These are phyloP conservation scores for Botia kubotai DNA, from an alignment of 2,797 vertebrate species.

Conservation along the genomic window DNA sequence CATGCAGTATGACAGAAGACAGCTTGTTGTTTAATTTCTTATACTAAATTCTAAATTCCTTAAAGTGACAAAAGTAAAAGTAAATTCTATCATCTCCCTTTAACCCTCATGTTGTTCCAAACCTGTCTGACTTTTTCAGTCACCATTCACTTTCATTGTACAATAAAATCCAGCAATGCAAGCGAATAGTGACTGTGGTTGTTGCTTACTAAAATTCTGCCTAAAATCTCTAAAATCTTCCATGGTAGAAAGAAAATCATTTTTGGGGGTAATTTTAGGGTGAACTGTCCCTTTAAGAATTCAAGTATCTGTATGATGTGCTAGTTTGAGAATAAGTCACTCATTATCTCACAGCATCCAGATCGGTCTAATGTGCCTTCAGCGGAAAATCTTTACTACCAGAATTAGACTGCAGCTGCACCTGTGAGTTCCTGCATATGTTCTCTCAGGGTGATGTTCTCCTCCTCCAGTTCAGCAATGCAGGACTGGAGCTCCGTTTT, in stretches of 20 bases:
- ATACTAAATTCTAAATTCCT: too few species aligned
- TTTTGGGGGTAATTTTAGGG: neutral
- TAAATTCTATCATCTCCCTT: too few species aligned
- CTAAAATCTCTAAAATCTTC: too few species aligned
- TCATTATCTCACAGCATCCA: neutral
- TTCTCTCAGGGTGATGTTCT: conserved; percentile 73
- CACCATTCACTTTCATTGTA: too few species aligned
- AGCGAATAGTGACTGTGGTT: too few species aligned
- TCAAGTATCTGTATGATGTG: neutral
- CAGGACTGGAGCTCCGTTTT: conserved; percentile 71
- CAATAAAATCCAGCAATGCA: too few species aligned
- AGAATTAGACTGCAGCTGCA: conserved; percentile 52
- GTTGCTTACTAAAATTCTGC: too few species aligned
- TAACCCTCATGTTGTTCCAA: too few species aligned
- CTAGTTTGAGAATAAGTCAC: neutral
- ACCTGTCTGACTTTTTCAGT: too few species aligned
- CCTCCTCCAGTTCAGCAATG: conserved; percentile 75
- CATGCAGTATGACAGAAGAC: neutral
- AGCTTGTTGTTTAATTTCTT: neutral
- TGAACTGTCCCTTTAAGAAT: neutral
- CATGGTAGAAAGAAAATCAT: too few species aligned
- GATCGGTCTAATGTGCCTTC: neutral
- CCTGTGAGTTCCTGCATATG: conserved; percentile 77
- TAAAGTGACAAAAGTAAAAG: too few species aligned
- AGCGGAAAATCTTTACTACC: neutral